Evolutionary conservation across 1,140 invertebrate species (phyloP), one percentile per base, ranked within the genome.

Genomic region (Eupeodes corollae): DNA sequence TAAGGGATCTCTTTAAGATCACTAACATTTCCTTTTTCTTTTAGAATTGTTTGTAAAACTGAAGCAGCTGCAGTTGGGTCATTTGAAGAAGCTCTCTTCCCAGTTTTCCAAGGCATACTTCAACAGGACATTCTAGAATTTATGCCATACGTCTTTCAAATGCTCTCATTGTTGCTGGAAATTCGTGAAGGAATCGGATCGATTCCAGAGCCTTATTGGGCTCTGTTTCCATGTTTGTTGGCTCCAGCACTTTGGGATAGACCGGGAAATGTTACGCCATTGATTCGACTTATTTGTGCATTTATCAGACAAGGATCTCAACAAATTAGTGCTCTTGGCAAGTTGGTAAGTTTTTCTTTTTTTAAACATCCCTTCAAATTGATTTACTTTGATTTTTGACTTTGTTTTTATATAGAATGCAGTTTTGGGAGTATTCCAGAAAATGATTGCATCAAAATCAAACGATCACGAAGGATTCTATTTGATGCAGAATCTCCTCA

Each of bases 391-490:
- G 21, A 52, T 51, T 45, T 52, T 14, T 39, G 30, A 42, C 11
- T 31, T 44, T 39, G 33, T 46, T 14, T 46, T 45, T 12, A 6
- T 8, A n/a, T 46, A 89, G 79, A 83, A 78, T 64, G 88, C 85
- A 33, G 76, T 98, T 49, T 69, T 99, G 10, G 94, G 93, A 16
- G 84, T 98, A 14, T 98, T 96, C 67, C 94, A 98, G 65, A 97
- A 98, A 71, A 71, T 98, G 49, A 91, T 97, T 54, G 88, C 91
- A 5, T 96, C 91, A 0, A 95, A 94, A 73, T 76, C 81, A 1
- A 93, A 97, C 62, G 95, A 98, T 70, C 91, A 97, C 56, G 91
- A 98, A 73, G 95, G 93, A 21, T 97, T 98, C 67, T 80, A 86
- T 61, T 70, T 99, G 2, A 75, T 98, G 19, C 87, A 93, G 68